phyloP scores from a whole-genome alignment of 2,113 vertebrate species.

The Micromys minutus region DNA sequence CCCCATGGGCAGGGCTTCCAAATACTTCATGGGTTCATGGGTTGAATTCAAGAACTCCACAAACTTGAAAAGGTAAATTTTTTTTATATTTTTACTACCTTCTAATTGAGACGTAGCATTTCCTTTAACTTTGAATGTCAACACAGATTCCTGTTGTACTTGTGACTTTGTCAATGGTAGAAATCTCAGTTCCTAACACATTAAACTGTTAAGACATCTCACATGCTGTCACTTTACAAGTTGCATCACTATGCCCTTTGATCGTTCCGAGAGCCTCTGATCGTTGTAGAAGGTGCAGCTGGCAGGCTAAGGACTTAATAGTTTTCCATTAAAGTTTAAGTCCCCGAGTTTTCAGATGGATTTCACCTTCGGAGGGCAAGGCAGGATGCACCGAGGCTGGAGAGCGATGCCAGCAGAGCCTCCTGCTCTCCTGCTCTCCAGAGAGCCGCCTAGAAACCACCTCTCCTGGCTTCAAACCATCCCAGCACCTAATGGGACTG shows the following conservation, averaged over 20 bases:
- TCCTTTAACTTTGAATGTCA: slow-evolving; percentile 42
- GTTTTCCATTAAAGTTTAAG: not conserved
- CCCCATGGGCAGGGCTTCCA: not conserved
- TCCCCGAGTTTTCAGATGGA: slow-evolving; percentile 21
- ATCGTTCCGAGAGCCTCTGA: not conserved
- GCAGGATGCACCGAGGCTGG: not conserved
- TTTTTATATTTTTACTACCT: slow-evolving; percentile 13
- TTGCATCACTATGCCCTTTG: not conserved
- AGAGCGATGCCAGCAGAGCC: not conserved
- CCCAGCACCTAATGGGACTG: not conserved
- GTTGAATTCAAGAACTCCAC: slow-evolving; percentile 32
- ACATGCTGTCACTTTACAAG: slow-evolving; percentile 25
- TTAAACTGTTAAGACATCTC: not conserved
- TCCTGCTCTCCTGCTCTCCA: not conserved
- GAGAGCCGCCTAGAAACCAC: not conserved
- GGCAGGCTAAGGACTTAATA: not conserved
- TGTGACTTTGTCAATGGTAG: not conserved
- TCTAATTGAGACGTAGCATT: slow-evolving; percentile 21
- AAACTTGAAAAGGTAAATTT: not conserved
- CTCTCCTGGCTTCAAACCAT: not conserved
- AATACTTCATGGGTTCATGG: not conserved
- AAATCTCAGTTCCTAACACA: not conserved
- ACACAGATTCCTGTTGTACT: not conserved
- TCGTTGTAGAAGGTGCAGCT: not conserved
- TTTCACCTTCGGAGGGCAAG: not conserved